These are phyloP conservation scores for Solenodon paradoxus DNA, from an alignment of 2,113 vertebrate species.

Conservation along the genomic window DNA sequence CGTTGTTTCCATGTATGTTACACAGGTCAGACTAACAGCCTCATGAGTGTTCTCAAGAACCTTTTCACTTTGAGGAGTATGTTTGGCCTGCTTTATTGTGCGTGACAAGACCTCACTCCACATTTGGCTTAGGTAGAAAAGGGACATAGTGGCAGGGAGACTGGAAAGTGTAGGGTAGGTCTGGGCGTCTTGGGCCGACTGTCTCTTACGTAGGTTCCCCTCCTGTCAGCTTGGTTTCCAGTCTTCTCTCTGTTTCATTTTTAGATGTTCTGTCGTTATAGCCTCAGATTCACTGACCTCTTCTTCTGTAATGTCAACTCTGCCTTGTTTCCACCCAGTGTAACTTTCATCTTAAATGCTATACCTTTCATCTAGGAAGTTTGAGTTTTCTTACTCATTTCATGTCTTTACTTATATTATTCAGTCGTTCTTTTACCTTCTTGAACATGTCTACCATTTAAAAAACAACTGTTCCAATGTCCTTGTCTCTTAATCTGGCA, in stretches of 20 bases:
- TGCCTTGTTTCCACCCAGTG: not conserved
- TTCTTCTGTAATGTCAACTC: not conserved
- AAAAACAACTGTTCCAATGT: not conserved
- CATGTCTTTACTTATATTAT: not conserved
- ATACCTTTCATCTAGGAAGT: not conserved
- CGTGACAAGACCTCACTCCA: not conserved
- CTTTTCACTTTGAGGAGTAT: not conserved
- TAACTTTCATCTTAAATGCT: not conserved
- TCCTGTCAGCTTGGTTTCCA: not conserved
- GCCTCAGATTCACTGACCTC: not conserved
- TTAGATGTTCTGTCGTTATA: not conserved
- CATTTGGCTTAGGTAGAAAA: not conserved
- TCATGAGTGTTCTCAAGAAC: not conserved
- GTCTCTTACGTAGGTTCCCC: not conserved
- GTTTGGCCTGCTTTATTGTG: not conserved
- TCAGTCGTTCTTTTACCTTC: not conserved
- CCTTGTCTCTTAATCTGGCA: not conserved
- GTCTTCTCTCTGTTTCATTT: not conserved
- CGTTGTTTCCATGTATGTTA: not conserved
- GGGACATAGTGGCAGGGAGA: not conserved
- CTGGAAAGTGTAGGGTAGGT: not conserved
- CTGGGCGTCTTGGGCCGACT: not conserved
- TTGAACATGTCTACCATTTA: not conserved
- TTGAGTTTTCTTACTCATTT: not conserved
- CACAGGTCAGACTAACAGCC: not conserved